These are phyloP conservation scores for Anarrhichthys ocellatus DNA, from an alignment of 2,113 vertebrate species.

Conservation along the genomic window DNA sequence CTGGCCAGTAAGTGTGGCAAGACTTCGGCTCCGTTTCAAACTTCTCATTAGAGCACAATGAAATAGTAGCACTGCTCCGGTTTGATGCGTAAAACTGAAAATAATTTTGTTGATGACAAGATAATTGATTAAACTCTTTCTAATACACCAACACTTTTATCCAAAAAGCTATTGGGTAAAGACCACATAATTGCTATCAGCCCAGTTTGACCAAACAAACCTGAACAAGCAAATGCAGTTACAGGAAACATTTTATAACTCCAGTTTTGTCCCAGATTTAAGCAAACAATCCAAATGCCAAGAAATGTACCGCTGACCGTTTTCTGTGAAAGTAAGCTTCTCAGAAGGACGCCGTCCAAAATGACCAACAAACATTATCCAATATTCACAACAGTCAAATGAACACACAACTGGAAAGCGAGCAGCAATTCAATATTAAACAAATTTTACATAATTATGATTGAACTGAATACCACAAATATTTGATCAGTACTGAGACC, in stretches of 20 bases:
- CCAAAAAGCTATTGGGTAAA: constrained; percentile 26
- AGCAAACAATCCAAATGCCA: constrained; percentile 69
- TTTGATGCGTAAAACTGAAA: not conserved
- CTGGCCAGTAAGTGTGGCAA: not conserved
- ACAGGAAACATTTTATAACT: constrained; percentile 67
- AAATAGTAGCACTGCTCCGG: not conserved
- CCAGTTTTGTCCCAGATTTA: constrained; percentile 57
- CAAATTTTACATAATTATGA: not conserved
- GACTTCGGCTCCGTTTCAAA: not conserved
- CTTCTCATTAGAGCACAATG: constrained; percentile 12
- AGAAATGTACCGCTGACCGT: constrained; percentile 54
- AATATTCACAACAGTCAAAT: constrained; percentile 34
- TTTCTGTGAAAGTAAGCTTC: constrained; percentile 76
- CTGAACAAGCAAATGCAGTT: constrained; percentile 57
- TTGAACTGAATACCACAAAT: not conserved
- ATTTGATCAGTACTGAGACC: not conserved
- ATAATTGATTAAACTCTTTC: constrained; percentile 14
- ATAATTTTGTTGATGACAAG: constrained; percentile 5
- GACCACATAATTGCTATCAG: constrained; percentile 59
- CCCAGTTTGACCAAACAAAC: constrained; percentile 64
- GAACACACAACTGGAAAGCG: not conserved
- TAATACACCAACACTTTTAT: constrained; percentile 20
- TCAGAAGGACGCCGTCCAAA: constrained; percentile 63
- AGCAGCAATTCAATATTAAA: constrained; percentile 1
- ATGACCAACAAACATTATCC: constrained; percentile 48